Conservation (phyloP, 2,888 invertebrate species). For the Desoria tigrina region DNA sequence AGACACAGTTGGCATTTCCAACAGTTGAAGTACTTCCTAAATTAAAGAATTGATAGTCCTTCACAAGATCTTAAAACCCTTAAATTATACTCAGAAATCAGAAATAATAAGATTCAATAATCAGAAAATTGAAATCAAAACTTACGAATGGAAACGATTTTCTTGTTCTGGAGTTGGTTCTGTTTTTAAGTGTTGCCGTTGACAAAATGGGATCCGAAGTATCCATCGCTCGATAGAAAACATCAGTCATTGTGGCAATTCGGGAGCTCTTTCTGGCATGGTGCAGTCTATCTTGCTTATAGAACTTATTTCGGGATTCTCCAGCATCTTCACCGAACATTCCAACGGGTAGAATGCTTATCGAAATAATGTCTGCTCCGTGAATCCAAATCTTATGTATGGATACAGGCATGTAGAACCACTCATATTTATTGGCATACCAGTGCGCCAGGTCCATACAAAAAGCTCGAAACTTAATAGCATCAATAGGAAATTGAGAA, state of each 20-base stretch:
- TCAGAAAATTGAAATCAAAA: too few relatives aligned
- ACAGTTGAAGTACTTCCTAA: too few relatives aligned
- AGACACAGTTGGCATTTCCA: too few relatives aligned
- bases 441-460: neutral
- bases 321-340: constrained; percentile 29
- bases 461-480: constrained; percentile 2
- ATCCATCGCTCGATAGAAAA: constrained; percentile 27
- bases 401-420: constrained; percentile 24
- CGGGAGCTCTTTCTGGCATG: constrained; percentile 30
- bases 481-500: constrained; percentile 8
- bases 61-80: too few relatives aligned
- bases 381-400: constrained; percentile 23
- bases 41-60: too few relatives aligned
- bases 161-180: neutral
- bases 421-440: constrained; percentile 19
- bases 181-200: neutral
- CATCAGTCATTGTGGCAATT: constrained; percentile 17
- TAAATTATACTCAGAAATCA: too few relatives aligned
- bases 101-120: too few relatives aligned
- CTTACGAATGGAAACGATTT: neutral
- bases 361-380: neutral
- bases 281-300: constrained; percentile 5
- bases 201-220: constrained; percentile 33
- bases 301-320: constrained; percentile 27
- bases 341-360: constrained; percentile 5